These are phyloP conservation scores for Buteo buteo DNA, from an alignment of 2,113 vertebrate species.

Conservation along the genomic window DNA sequence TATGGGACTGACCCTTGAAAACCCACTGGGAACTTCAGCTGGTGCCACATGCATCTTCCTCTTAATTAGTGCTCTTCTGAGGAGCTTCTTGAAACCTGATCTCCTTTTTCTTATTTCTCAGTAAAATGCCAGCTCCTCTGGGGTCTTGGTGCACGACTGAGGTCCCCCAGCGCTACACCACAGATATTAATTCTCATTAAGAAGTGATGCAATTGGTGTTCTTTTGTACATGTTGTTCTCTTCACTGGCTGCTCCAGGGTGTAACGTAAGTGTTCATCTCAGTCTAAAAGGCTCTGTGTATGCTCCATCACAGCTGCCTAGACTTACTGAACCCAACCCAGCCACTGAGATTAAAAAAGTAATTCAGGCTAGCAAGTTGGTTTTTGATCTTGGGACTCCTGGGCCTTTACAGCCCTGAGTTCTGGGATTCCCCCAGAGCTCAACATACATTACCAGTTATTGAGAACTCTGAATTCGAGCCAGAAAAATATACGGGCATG, in stretches of 20 bases:
- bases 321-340: not conserved
- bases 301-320: not conserved
- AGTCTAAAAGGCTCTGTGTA: not conserved
- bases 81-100: not conserved
- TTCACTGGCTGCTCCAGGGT: not conserved
- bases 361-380: not conserved
- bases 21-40: not conserved
- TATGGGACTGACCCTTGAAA: not conserved
- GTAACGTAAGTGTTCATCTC: not conserved
- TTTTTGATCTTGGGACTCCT: not conserved
- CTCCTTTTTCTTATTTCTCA: not conserved
- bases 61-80: constrained; percentile 4
- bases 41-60: not conserved
- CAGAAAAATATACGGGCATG: not conserved
- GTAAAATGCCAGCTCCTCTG: not conserved
- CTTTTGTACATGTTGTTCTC: not conserved
- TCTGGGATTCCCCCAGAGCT: not conserved
- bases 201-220: not conserved
- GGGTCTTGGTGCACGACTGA: not conserved
- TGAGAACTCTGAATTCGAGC: not conserved
- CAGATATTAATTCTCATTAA: constrained; percentile 44
- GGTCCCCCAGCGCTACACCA: not conserved
- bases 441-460: not conserved
- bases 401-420: not conserved
- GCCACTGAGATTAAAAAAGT: not conserved